Evolutionary conservation across 2,113 vertebrate species (phyloP), one percentile per base, ranked within the genome.

Genomic region (Phalacrocorax pelagicus): DNA sequence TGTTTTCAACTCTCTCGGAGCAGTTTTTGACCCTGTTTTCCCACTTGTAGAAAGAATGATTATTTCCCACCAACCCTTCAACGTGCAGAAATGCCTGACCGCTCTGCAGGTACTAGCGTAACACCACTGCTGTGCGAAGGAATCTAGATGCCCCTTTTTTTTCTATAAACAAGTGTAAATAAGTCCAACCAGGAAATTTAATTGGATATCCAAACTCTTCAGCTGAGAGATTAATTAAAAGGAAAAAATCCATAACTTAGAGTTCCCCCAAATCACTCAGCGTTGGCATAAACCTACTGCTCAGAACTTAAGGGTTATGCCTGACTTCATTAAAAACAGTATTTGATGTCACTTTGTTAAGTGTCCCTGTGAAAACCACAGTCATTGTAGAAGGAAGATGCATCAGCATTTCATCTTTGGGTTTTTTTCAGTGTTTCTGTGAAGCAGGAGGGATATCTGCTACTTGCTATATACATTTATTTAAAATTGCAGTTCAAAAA

Each of bases 341-440:
- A 46, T 49, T 91, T 71, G 30, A 67, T 90, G 59, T 66, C 47
- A 55, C 67, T 94, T 91, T 49, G 30, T 46, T n/a, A 32, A 62
- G 52, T 63, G 69, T 88, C 75, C 47, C 47, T 86, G 63, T 91
- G 88, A 96, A 92, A 96, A 94, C 79, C 69, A 87, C 88, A 91
- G 32, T 44, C 34, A 27, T 17, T 70, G 69, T 32, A 51, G 72
- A 74, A 81, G 83, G 88, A 92, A 78, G 61, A 74, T 67, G 26
- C 57, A 67, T 90, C 74, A 86, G 30, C 57, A 38, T 71, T 94
- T 72, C 51, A 22, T 77, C 72, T 92, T 66, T 66, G 40, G 11
- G 15, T 0, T 36, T 91, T 77, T 90, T 67, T 27, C 21, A 7
- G 2, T 69, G 26, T 86, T 91, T 70, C 62, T 91, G 38, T 77